These are phyloP conservation scores for Macrophya alboannulata DNA, from an alignment of 2,888 invertebrate species.

Conservation along the genomic window DNA sequence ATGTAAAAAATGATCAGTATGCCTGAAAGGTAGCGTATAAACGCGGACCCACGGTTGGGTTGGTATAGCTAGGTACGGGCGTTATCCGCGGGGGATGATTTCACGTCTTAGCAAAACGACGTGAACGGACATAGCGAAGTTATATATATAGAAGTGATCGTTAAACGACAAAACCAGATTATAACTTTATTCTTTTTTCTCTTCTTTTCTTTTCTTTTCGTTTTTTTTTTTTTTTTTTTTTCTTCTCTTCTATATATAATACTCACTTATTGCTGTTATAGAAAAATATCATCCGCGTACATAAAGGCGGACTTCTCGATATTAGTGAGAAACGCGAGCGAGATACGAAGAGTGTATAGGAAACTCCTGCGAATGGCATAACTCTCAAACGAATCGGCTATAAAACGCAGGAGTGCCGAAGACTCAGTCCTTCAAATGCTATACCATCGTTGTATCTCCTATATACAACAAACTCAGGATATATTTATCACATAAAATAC, in stretches of 20 bases:
- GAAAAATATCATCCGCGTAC: neutral
- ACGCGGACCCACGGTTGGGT: too few species aligned
- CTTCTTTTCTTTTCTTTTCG: too few species aligned
- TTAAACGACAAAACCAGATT: constrained; percentile 45
- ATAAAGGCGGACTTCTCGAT: neutral
- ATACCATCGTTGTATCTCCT: neutral
- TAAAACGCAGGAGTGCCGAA: constrained; percentile 45
- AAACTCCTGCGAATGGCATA: constrained; percentile 45
- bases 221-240: too few species aligned
- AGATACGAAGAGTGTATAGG: neutral
- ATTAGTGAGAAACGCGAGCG: constrained; percentile 42
- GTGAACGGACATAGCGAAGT: neutral
- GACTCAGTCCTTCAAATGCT: constrained; percentile 38
- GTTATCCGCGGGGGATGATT: constrained; percentile 24
- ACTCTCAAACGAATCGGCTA: constrained; percentile 45
- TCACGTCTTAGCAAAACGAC: constrained; percentile 23
- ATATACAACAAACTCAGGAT: neutral
- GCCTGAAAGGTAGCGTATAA: constrained; percentile 6
- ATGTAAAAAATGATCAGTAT: neutral
- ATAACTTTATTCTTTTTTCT: neutral
- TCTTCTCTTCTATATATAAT: neutral
- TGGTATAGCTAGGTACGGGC: neutral
- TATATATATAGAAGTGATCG: neutral
- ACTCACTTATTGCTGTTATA: constrained; percentile 5
- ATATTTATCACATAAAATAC: neutral